Evolutionary conservation across 2,797 vertebrate genomes (phyloP).

Genomic region (Sebastes nivosus): DNA sequence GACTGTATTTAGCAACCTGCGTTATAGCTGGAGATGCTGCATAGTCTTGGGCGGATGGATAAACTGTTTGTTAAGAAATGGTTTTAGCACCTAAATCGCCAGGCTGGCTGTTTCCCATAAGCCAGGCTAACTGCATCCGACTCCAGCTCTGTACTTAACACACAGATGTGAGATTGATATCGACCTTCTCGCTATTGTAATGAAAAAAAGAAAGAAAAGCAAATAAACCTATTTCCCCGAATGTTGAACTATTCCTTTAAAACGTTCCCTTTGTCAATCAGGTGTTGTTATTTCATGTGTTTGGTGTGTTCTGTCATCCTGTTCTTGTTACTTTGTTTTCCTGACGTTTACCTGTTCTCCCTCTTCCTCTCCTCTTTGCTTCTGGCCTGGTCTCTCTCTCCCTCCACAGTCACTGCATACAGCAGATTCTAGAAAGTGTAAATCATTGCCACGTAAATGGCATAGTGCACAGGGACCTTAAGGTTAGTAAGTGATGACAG

Average conservation of each 20-base stretch:
- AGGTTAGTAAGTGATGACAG: conserved; percentile 89
- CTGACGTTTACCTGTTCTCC: conserved; percentile 59
- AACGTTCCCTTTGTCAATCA: background rate
- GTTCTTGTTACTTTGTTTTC: conserved; percentile 33
- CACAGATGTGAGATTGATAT: background rate
- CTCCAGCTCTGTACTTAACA: too few relatives aligned
- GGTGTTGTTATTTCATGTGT: conserved; percentile 11
- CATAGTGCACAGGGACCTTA: conserved; percentile 98
- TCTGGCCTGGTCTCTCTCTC: conserved; percentile 56
- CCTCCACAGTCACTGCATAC: conserved; percentile 95
- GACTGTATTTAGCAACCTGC: background rate
- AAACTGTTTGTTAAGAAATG: too few relatives aligned
- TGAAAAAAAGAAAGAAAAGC: background rate
- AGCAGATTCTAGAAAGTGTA: conserved; percentile 99
- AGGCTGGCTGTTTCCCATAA: too few relatives aligned
- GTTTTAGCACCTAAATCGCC: background rate
- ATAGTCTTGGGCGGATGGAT: too few relatives aligned
- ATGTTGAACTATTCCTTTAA: conserved; percentile 27
- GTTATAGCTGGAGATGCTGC: background rate
- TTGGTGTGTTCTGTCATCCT: conserved; percentile 37
- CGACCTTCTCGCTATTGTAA: background rate
- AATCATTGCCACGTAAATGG: conserved; percentile 97
- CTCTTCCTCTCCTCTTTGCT: conserved; percentile 63
- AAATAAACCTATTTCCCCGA: accelerated
- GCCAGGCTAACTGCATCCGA: background rate